phyloP scores from a whole-genome alignment of 37 sponge, comb jelly and placozoan species.

The Bolinopsis microptera region DNA sequence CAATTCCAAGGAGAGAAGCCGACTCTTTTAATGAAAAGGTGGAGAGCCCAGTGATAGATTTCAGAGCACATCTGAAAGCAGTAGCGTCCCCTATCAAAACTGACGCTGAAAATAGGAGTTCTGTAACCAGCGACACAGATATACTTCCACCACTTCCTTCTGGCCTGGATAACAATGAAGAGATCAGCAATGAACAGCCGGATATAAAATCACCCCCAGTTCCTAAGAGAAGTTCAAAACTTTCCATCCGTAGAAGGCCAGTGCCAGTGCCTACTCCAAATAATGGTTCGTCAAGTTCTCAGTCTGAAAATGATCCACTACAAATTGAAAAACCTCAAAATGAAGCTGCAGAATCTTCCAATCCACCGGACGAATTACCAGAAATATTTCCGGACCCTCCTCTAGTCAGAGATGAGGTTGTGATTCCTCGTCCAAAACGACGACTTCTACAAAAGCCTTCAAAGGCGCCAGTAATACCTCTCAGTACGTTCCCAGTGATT shows the following conservation, averaged over 20 bases:
- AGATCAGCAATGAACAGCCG: neutral
- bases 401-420: neutral
- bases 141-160: neutral
- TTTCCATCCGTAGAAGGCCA: neutral
- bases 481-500: neutral
- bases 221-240: neutral
- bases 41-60: neutral
- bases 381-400: neutral
- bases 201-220: constrained; percentile 1
- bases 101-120: neutral
- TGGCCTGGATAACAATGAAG: neutral
- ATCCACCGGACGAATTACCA: neutral
- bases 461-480: neutral
- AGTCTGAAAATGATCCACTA: neutral
- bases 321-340: neutral
- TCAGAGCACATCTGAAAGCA: neutral
- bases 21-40: neutral
- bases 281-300: neutral
- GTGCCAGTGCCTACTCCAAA: neutral
- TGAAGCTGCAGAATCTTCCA: neutral
- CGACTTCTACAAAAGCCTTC: neutral
- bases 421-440: neutral
- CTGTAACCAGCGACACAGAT: neutral
- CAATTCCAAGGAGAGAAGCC: neutral
- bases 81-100: constrained; percentile 52